phyloP scores from a whole-genome alignment of 2,888 invertebrate species.

The Drosophila austrosaltans region DNA sequence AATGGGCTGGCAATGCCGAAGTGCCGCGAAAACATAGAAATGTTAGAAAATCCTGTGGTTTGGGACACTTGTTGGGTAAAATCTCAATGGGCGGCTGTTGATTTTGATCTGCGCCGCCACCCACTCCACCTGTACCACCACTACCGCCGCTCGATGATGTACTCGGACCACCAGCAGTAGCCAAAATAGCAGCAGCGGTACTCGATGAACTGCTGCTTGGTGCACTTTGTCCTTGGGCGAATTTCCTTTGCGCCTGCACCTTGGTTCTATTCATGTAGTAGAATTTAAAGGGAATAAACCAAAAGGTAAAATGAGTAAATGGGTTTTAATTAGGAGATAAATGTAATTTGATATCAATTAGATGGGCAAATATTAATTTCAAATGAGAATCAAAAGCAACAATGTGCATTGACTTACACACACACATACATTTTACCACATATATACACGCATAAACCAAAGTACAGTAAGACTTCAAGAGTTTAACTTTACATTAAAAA shows the following conservation, averaged over 20 bases:
- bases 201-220: slow-evolving; percentile 83
- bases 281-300: slow-evolving; percentile 1
- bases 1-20: slow-evolving; percentile 88
- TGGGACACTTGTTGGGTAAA: slow-evolving; percentile 88
- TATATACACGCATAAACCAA: slow-evolving; percentile 13
- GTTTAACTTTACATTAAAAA: no score
- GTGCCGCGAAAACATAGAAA: slow-evolving; percentile 93
- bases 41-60: slow-evolving; percentile 93
- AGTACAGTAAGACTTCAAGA: not conserved
- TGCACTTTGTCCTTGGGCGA: slow-evolving; percentile 94
- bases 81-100: slow-evolving; percentile 86
- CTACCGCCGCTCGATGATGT: slow-evolving; percentile 12
- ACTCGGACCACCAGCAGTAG: slow-evolving; percentile 41
- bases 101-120: slow-evolving; percentile 82
- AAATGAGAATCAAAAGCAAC: slow-evolving; percentile 41
- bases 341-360: slow-evolving; percentile 54
- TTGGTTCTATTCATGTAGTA: slow-evolving; percentile 86
- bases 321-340: slow-evolving; percentile 50
- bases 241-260: slow-evolving; percentile 94
- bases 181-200: slow-evolving; percentile 72
- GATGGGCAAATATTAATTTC: slow-evolving; percentile 30
- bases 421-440: slow-evolving; percentile 9
- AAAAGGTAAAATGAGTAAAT: slow-evolving; percentile 34
- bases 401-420: slow-evolving; percentile 44
- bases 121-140: slow-evolving; percentile 32